Percentiles rank a stretch among this genome's conserved stretches.
These are phyloP conservation scores for Protobothrops flavoviridis DNA, from an alignment of 2,113 vertebrate genomes.

Conservation along the genomic window DNA sequence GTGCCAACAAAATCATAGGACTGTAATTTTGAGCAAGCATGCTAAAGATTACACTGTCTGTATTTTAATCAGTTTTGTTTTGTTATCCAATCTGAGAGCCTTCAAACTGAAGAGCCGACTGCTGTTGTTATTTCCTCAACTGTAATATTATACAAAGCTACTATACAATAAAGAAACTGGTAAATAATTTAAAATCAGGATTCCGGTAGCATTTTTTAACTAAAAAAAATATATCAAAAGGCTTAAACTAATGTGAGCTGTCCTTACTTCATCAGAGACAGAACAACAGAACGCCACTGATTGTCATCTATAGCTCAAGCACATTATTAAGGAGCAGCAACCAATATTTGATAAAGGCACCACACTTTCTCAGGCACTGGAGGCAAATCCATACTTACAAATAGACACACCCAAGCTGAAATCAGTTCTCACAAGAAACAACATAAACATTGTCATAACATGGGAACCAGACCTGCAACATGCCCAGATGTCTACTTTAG, in stretches of 20 bases:
- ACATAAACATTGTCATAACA: neutral
- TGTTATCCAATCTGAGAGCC: neutral
- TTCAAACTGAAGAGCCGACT: neutral
- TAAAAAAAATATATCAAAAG: neutral
- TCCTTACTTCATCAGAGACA: neutral
- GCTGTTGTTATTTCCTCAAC: neutral
- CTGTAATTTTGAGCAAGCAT: neutral
- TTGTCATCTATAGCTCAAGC: neutral
- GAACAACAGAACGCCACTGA: neutral
- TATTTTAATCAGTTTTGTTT: neutral
- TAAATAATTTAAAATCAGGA: neutral
- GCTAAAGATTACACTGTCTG: neutral
- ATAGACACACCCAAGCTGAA: no score
- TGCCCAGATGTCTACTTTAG: neutral
- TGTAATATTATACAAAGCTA: neutral
- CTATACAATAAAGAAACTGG: neutral
- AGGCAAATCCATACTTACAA: no score
- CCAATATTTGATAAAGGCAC: no score
- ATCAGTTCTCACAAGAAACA: neutral
- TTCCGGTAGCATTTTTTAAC: neutral
- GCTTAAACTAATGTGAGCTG: neutral
- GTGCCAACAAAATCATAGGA: neutral
- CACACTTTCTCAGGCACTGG: no score
- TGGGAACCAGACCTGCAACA: neutral
- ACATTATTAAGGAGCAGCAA: neutral